Evolutionary conservation across 2,797 vertebrate genomes (phyloP).

Genomic region (Pantherophis vulpinus): DNA sequence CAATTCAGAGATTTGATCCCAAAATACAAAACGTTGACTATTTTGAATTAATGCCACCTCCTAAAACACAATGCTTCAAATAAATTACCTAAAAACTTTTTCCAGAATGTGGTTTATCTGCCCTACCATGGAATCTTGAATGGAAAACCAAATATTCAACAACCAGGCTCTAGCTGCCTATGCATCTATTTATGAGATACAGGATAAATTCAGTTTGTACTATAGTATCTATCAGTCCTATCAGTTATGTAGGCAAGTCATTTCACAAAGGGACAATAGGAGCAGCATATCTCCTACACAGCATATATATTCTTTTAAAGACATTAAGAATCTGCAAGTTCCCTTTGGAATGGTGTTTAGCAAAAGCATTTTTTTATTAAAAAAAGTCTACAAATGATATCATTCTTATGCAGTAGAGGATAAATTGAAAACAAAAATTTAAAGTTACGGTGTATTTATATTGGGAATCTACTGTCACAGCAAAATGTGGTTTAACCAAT

Average conservation of each 20-base stretch:
- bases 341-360: neutral
- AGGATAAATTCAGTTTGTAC: neutral
- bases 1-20: slow-evolving; percentile 2
- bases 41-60: neutral
- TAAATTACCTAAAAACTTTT: neutral
- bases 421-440: neutral
- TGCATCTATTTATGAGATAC: neutral
- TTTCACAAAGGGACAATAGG: neutral
- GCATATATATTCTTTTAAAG: neutral
- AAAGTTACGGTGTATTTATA: neutral
- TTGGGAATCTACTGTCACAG: neutral
- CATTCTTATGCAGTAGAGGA: neutral
- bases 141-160: neutral
- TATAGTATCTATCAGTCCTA: neutral
- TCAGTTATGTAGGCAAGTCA: neutral
- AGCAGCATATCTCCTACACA: neutral
- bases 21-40: neutral
- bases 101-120: neutral
- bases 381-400: neutral
- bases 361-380: neutral
- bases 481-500: neutral
- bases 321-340: neutral
- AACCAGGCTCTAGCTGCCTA: neutral
- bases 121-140: neutral
- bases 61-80: neutral